These are phyloP conservation scores for Epirrhoe alternata DNA, from an alignment of 2,888 invertebrate species.

Conservation along the genomic window DNA sequence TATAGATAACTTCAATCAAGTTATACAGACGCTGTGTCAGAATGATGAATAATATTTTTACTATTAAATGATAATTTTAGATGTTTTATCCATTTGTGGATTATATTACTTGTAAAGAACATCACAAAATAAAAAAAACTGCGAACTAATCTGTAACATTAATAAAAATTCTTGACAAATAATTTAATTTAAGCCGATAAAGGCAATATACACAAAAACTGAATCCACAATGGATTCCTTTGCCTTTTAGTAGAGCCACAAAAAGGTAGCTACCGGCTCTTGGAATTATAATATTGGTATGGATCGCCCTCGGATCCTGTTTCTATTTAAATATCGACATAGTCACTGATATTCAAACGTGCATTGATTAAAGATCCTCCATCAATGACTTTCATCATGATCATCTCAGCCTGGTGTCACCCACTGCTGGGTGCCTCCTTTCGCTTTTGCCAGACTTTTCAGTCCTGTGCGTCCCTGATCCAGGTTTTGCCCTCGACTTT, in stretches of 20 bases:
- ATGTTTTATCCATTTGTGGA: neutral
- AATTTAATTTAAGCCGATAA: conserved; percentile 29
- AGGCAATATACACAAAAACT: conserved; percentile 22
- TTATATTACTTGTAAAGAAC: neutral
- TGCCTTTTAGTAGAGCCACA: conserved; percentile 20
- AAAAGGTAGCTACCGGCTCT: conserved; percentile 18
- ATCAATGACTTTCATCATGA: too few relatives aligned
- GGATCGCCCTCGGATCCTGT: conserved; percentile 14
- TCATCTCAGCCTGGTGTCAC: too few relatives aligned
- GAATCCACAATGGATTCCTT: conserved; percentile 28
- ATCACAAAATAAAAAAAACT: conserved; percentile 1
- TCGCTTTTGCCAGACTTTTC: too few relatives aligned
- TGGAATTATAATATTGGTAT: conserved; percentile 28
- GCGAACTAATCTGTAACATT: conserved; percentile 13
- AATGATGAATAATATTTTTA: too few relatives aligned
- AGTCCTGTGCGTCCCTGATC: too few relatives aligned
- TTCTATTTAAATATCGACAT: conserved; percentile 4
- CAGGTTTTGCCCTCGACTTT: too few relatives aligned
- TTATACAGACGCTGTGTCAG: too few relatives aligned
- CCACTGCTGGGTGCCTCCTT: too few relatives aligned
- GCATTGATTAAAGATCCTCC: neutral
- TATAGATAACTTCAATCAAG: too few relatives aligned
- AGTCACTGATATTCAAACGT: neutral
- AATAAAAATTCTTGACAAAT: conserved; percentile 25
- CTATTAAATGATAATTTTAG: neutral